Percentiles rank a stretch among this genome's conserved stretches.
phyloP scores from a whole-genome alignment of 2,797 vertebrate species.

The Toxotes lorentzi region DNA sequence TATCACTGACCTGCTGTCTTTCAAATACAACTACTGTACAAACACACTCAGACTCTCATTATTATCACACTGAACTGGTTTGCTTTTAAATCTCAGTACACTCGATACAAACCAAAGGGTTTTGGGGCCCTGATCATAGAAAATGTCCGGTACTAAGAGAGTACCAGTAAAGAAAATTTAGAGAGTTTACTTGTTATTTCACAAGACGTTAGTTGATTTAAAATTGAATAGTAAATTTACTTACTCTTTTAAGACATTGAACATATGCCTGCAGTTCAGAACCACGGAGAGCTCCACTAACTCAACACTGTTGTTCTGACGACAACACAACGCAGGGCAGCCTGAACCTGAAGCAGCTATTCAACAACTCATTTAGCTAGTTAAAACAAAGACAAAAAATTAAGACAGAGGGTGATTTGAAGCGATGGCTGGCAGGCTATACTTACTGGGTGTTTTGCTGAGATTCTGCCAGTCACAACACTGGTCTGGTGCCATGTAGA shows the following conservation, averaged over 20 bases:
- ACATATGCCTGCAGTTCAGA: constrained; percentile 47
- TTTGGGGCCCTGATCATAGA: not conserved
- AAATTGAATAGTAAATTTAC: not conserved
- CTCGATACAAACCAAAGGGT: not conserved
- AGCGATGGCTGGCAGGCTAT: not conserved
- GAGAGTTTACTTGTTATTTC: not conserved
- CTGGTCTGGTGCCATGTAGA: constrained; percentile 93
- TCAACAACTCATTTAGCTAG: not conserved
- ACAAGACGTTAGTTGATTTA: not conserved
- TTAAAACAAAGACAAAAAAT: constrained; percentile 14
- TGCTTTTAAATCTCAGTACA: not conserved
- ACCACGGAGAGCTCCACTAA: constrained; percentile 62
- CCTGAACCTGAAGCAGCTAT: not conserved
- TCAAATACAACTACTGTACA: constrained; percentile 1
- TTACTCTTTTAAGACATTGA: not conserved
- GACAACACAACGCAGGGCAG: not conserved
- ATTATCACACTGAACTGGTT: not conserved
- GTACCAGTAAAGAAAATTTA: too few relatives aligned
- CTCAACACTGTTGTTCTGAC: not conserved
- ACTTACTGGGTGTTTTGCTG: constrained; percentile 92
- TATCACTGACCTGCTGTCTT: not conserved
- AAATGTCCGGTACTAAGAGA: not conserved
- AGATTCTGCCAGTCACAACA: constrained; percentile 92
- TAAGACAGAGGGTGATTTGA: not conserved
- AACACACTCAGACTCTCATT: not conserved